Evolutionary conservation across 2,797 vertebrate species (phyloP), one percentile per base, ranked within the genome.

Genomic region (Myotis daubentonii): DNA sequence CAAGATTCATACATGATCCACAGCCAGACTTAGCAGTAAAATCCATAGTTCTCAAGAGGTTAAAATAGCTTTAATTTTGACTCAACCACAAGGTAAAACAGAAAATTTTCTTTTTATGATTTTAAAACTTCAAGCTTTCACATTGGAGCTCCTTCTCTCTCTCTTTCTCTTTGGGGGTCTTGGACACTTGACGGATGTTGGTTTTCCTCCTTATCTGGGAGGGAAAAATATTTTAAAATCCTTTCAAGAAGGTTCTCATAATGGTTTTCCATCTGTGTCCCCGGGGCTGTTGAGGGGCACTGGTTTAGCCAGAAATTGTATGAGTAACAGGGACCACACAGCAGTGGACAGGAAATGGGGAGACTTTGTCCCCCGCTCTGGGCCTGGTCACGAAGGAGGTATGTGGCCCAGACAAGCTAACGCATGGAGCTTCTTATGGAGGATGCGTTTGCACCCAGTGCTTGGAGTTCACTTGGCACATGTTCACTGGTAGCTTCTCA

Each of bases 1-100:
- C 93, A 97, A 96, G 49, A 96, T 95, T 92, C 57, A 91, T 72
- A 68, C 15, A 47, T 0, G 3, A 57, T 65, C 79, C 60, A 33
- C 36, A 38, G 75, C 33, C 60, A 55, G 79, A 57, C 75, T 76
- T 88, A 87, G 96, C 19, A 57, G n/a, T 70, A 57, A 89, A 88
- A 76, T 38, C 86, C 4, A 36, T 11, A 30, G 38, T 83, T 90
- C 66, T 87, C 36, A n/a, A 4, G 23, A 75, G 79, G 74, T 87
- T 36, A 80, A 38, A 72, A 78, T 49, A 53, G 9, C 74, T 66
- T 38, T 30, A 55, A 68, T 68, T 84, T 86, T 82, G 49, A 51
- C 15, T 93, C 74, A 79, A 17, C 41, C 74, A 44, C 47, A 65
- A 75, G 86, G 71, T 36, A 83, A 93, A 89, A 74, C 5, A 23